Evolutionary conservation across 1,140 invertebrate genomes (phyloP).

Genomic region (Leptinotarsa defecta): DNA sequence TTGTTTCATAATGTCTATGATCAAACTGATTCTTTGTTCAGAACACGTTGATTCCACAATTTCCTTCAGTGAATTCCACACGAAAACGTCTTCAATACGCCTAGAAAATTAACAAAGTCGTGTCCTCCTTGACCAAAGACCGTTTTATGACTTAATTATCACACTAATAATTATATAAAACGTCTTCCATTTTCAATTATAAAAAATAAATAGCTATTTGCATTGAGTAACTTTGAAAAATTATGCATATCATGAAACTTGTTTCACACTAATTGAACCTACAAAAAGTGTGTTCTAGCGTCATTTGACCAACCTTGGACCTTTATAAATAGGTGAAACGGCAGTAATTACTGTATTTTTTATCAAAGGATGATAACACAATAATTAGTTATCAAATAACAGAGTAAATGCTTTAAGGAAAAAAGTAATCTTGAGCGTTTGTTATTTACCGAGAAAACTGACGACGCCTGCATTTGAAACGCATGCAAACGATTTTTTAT

Average conservation of each 20-base stretch:
- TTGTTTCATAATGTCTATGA: too few relatives aligned
- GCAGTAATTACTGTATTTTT: not conserved
- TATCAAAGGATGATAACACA: conserved; percentile 4
- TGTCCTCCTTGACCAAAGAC: conserved; percentile 2
- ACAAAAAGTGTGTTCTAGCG: not conserved
- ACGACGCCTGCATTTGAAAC: too few relatives aligned
- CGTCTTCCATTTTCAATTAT: not conserved
- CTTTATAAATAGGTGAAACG: conserved; percentile 1
- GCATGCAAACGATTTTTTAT: too few relatives aligned
- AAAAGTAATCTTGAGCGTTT: not conserved
- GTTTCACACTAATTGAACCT: not conserved
- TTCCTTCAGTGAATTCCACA: not conserved
- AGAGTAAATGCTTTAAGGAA: not conserved
- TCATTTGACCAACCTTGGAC: not conserved
- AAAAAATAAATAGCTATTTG: not conserved
- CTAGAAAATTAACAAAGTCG: not conserved
- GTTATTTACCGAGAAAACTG: too few relatives aligned
- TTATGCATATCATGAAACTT: not conserved
- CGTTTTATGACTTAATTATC: not conserved
- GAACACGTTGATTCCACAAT: too few relatives aligned
- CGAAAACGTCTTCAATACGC: not conserved
- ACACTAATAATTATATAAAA: not conserved
- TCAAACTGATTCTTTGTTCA: too few relatives aligned
- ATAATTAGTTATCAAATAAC: conserved; percentile 4
- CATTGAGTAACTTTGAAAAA: conserved; percentile 8